phyloP scores from a whole-genome alignment of 1,140 invertebrate genomes.

The Agrilus planipennis region DNA sequence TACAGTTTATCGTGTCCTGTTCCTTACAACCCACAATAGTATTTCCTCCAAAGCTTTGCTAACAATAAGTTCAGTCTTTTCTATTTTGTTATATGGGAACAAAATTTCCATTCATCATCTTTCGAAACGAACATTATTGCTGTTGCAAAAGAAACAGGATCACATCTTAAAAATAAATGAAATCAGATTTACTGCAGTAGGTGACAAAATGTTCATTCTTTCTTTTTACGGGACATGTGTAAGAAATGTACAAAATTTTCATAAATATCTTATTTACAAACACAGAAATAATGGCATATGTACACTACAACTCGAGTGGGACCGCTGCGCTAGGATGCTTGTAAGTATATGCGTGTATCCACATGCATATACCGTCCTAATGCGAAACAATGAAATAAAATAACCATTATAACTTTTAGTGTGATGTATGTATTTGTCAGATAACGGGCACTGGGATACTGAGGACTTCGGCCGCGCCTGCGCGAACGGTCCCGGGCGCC shows the following conservation, averaged over 20 bases:
- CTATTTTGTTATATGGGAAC: constrained; percentile 1
- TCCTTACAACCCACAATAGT: no score
- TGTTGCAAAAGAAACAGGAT: constrained; percentile 1
- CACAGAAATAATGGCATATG: constrained; percentile 7
- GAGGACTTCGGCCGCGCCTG: no score
- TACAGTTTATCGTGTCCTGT: no score
- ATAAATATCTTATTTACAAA: constrained; percentile 9
- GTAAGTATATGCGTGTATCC: constrained; percentile 13
- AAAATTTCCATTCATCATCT: constrained; percentile 1
- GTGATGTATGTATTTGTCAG: no score
- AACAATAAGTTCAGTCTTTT: not conserved
- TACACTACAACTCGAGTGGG: constrained; percentile 5
- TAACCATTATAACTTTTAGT: constrained; percentile 1
- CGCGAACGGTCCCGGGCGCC: no score
- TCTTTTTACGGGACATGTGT: no score
- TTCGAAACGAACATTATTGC: not conserved
- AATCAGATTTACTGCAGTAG: constrained; percentile 14
- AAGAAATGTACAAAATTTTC: constrained; percentile 20
- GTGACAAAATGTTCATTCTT: no score
- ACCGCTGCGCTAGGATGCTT: constrained; percentile 15
- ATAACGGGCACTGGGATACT: no score
- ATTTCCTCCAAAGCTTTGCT: no score
- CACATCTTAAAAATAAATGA: constrained; percentile 11
- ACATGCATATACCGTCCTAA: constrained; percentile 9
- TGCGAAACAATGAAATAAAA: constrained; percentile 2